Evolutionary conservation across 2,113 vertebrate species (phyloP).

Genomic region (Daubentonia madagascariensis): DNA sequence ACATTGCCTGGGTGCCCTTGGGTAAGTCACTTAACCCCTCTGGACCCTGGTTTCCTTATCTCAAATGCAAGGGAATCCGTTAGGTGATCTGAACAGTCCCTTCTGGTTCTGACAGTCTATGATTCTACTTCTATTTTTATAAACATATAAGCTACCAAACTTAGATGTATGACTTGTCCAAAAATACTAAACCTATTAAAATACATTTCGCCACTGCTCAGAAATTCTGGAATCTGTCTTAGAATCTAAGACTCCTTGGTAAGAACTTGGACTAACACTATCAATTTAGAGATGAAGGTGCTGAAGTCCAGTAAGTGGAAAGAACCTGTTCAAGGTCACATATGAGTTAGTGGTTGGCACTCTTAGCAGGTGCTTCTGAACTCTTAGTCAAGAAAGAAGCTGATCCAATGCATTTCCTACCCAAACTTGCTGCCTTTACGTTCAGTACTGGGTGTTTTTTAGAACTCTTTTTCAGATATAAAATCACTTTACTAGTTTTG

Average conservation of each 20-base stretch:
- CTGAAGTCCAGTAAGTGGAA: background rate
- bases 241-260: background rate
- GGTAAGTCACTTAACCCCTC: background rate
- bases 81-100: background rate
- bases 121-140: slow-evolving; percentile 13
- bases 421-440: background rate
- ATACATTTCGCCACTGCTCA: background rate
- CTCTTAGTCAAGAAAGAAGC: background rate
- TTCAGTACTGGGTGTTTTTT: background rate
- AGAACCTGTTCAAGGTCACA: background rate
- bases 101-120: background rate
- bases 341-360: background rate
- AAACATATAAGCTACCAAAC: background rate
- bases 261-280: background rate
- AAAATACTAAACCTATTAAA: background rate
- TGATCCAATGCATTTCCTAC: background rate
- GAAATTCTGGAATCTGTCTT: background rate
- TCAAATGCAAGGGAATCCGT: background rate
- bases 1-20: background rate
- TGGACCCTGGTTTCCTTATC: background rate
- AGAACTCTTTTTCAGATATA: background rate
- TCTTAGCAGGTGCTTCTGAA: background rate
- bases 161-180: background rate
- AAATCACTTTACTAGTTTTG: slow-evolving; percentile 29
- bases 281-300: background rate